Evolutionary conservation across 2,888 invertebrate species (phyloP), one percentile per base, ranked within the genome.

Genomic region (Peribatodes rhomboidaria): DNA sequence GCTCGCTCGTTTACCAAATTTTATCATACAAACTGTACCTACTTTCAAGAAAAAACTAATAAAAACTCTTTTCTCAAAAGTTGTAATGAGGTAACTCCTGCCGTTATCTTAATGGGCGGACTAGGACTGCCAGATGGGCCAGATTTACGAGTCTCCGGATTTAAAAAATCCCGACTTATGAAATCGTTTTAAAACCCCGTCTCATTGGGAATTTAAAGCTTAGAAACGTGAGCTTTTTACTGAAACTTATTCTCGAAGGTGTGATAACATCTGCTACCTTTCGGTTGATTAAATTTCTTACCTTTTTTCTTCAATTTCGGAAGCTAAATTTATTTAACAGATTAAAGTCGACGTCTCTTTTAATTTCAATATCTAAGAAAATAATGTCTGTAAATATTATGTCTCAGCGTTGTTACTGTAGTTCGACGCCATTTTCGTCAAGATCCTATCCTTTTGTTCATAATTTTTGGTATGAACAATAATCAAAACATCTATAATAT

Each of bases 31-130:
- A n/a, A n/a, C n/a, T n/a, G n/a, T n/a, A n/a, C n/a, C n/a, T n/a
- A n/a, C n/a, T n/a, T n/a, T n/a, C n/a, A n/a, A 20, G n/a, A 49
- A 49, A 49, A 31, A 49, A 9, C 8, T 1, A 47, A n/a, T 7
- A 7, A 44, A 20, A 20, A 13, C 44, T 44, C 20, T 44, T 39
- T 44, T 22, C 47, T 49, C 8, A 22, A 8, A 49, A 49, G 47
- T 49, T 49, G 31, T 49, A 49, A 49, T 31, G 47, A 49, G 16
- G 2, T n/a, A 31, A 49, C 16, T 49, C 42, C 76, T 73, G 74
- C 68, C 53, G 65, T 77, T 78, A 77, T 78, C 79, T 77, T 75
- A 80, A 80, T 72, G 78, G 73, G 68, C 54, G 61, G 50, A 61
- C 60, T 58, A 68, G 65, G 60, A 63, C 3, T 57, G 57, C 57